phyloP scores from a whole-genome alignment of 2,797 vertebrate species.

The Sebastes taczanowskii region DNA sequence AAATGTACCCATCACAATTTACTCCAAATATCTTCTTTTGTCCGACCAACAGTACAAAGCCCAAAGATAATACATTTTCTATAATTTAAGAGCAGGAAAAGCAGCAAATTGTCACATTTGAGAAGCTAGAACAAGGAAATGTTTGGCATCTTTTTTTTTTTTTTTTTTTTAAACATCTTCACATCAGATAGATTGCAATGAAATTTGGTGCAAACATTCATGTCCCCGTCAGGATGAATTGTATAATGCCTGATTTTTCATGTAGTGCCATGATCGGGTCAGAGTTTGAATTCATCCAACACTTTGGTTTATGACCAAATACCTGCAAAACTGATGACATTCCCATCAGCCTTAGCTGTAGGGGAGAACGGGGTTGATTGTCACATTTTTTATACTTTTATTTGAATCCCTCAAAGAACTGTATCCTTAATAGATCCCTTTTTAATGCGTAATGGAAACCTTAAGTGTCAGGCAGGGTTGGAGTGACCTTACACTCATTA shows the following conservation, averaged over 20 bases:
- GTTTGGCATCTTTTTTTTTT: not conserved
- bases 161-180: not conserved
- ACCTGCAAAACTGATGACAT: not conserved
- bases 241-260: too few species aligned
- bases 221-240: not conserved
- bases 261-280: not conserved
- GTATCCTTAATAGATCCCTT: not conserved
- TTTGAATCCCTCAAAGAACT: not conserved
- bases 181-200: not conserved
- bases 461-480: too few species aligned
- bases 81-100: not conserved
- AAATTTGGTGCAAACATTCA: not conserved
- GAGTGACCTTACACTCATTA: too few species aligned
- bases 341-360: too few species aligned
- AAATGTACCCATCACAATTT: not conserved
- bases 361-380: too few species aligned
- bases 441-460: too few species aligned
- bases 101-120: not conserved
- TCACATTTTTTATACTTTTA: not conserved
- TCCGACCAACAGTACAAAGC: too few species aligned
- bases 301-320: not conserved
- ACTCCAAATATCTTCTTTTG: not conserved
- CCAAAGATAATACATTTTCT: not conserved
- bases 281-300: not conserved
- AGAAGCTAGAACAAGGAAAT: not conserved